phyloP scores from a whole-genome alignment of 2,113 vertebrate genomes.

The Dasyurus viverrinus region DNA sequence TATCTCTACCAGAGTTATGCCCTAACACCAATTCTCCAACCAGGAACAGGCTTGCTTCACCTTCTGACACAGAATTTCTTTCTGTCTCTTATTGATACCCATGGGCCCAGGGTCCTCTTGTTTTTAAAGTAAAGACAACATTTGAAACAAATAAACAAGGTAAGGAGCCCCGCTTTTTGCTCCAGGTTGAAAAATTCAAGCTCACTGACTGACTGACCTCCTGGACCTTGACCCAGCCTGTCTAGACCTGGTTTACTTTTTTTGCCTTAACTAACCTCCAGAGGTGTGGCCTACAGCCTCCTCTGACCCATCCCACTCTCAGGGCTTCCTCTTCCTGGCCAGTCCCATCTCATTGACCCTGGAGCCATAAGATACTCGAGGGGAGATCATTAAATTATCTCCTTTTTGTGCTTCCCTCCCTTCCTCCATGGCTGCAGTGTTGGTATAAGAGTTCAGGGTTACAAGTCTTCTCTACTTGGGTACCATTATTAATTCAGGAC shows the following conservation, averaged over 20 bases:
- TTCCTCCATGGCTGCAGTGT: not conserved
- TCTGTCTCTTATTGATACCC: constrained; percentile 30
- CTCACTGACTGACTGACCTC: constrained; percentile 26
- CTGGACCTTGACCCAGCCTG: not conserved
- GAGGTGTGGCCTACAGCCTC: not conserved
- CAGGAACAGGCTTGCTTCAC: constrained; percentile 12
- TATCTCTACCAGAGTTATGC: constrained; percentile 10
- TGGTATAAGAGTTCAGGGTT: constrained; percentile 18
- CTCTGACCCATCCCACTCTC: constrained; percentile 9
- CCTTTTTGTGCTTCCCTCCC: not conserved
- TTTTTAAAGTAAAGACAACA: not conserved
- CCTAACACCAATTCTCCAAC: not conserved
- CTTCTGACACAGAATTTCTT: constrained; percentile 41
- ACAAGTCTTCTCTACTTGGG: constrained; percentile 20
- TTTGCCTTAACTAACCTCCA: not conserved
- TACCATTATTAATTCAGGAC: not conserved
- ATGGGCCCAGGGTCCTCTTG: not conserved
- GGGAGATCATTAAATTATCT: not conserved
- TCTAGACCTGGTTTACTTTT: not conserved
- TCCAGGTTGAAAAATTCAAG: constrained; percentile 19
- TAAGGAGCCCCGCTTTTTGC: constrained; percentile 15
- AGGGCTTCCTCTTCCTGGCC: not conserved
- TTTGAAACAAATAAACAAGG: not conserved
- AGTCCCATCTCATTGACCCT: not conserved
- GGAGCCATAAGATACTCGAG: not conserved